These are phyloP conservation scores for Megatriorchis doriae DNA, from an alignment of 2,113 vertebrate genomes.

Conservation along the genomic window DNA sequence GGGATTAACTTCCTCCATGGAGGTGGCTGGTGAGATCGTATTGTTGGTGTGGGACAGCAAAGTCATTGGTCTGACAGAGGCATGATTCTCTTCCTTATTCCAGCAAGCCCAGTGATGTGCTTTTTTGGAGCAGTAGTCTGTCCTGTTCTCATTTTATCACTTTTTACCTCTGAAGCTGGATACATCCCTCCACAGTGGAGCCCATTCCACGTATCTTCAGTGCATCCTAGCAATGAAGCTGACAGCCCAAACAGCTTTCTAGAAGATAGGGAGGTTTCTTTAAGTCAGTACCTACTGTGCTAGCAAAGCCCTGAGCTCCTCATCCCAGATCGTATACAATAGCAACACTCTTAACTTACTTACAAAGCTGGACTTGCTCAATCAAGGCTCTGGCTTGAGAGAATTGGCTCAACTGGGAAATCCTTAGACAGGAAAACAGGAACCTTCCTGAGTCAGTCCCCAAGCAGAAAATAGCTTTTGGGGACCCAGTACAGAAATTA, in stretches of 20 bases:
- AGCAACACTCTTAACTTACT: neutral
- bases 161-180: neutral
- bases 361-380: neutral
- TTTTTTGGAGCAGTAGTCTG: neutral
- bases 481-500: neutral
- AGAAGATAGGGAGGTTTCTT: neutral
- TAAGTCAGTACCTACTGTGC: neutral
- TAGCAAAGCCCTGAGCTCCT: neutral
- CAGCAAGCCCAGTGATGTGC: neutral
- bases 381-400: neutral
- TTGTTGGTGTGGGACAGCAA: neutral
- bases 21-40: neutral
- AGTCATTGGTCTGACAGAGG: neutral
- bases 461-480: neutral
- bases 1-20: neutral
- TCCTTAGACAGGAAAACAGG: neutral
- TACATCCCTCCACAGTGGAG: no score
- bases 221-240: neutral
- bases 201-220: accelerated
- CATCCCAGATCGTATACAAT: neutral
- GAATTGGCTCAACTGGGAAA: neutral
- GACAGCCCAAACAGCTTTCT: neutral
- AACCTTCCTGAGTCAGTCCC: neutral
- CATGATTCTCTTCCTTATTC: accelerated
- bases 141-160: neutral